Evolutionary conservation across 2,888 invertebrate species (phyloP).

Genomic region (Rhamnusium bicolor): DNA sequence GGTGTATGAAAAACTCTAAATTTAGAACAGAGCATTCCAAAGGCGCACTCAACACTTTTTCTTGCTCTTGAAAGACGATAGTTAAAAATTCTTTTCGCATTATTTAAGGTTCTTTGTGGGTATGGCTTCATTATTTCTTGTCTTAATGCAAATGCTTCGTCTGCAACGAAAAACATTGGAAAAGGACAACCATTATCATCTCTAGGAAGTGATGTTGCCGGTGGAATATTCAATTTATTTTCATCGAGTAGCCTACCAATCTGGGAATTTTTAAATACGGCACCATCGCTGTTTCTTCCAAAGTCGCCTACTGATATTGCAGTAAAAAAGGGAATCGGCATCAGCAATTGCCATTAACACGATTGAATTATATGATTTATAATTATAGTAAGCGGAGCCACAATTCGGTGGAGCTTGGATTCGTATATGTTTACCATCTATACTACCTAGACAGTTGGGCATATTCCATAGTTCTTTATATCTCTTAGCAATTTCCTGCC

Average conservation of each 20-base stretch:
- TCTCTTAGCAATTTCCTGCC: too few species aligned
- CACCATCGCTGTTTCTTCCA: too few species aligned
- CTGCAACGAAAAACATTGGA: constrained; percentile 35
- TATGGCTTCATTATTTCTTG: constrained; percentile 37
- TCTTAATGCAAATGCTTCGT: constrained; percentile 37
- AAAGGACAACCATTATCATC: constrained; percentile 3
- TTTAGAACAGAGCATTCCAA: not conserved
- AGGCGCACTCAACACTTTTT: not conserved
- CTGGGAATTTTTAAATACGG: too few species aligned
- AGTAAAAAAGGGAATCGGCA: too few species aligned
- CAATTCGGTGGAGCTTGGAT: too few species aligned
- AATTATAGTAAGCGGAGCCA: too few species aligned
- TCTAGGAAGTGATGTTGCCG: not conserved
- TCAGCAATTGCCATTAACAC: too few species aligned
- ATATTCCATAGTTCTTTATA: too few species aligned
- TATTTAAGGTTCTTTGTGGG: constrained; percentile 32
- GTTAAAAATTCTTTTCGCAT: constrained; percentile 20
- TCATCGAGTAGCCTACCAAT: not conserved
- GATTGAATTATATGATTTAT: too few species aligned
- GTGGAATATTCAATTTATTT: not conserved
- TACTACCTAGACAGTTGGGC: too few species aligned
- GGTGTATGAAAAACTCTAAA: not conserved
- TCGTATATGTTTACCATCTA: too few species aligned
- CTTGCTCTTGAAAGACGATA: not conserved
- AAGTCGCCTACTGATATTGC: too few species aligned